These are phyloP conservation scores for Octomys mimax DNA, from an alignment of 2,797 vertebrate species.

Conservation along the genomic window DNA sequence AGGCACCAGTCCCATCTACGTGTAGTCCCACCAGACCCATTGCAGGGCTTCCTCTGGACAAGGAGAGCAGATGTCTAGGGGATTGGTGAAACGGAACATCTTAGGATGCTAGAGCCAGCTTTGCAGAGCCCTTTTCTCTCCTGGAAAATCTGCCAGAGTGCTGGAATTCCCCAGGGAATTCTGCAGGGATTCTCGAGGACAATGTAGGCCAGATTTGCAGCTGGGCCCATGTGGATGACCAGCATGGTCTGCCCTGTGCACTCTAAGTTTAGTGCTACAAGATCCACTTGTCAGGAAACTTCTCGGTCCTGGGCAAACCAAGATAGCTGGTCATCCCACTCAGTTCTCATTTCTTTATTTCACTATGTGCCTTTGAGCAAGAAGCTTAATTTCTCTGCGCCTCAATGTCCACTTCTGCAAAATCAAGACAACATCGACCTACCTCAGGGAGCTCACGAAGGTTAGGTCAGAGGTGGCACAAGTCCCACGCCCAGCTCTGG, in stretches of 20 bases:
- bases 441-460: neutral
- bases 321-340: neutral
- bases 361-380: neutral
- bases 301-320: neutral
- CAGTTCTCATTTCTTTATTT: neutral
- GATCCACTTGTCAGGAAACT: neutral
- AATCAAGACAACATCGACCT: neutral
- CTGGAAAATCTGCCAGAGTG: neutral
- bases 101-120: neutral
- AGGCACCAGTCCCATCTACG: neutral
- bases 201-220: neutral
- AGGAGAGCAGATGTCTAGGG: neutral
- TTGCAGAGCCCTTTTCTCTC: neutral
- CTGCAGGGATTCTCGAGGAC: neutral
- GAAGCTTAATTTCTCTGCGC: neutral
- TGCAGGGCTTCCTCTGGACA: neutral
- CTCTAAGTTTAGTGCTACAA: neutral
- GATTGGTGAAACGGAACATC: neutral
- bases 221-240: neutral
- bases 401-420: neutral
- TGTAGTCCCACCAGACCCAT: neutral
- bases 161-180: neutral
- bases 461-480: neutral
- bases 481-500: neutral
- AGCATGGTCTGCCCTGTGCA: neutral